Conservation (phyloP, 1,140 invertebrate genomes). For the Drosophila parvula region DNA sequence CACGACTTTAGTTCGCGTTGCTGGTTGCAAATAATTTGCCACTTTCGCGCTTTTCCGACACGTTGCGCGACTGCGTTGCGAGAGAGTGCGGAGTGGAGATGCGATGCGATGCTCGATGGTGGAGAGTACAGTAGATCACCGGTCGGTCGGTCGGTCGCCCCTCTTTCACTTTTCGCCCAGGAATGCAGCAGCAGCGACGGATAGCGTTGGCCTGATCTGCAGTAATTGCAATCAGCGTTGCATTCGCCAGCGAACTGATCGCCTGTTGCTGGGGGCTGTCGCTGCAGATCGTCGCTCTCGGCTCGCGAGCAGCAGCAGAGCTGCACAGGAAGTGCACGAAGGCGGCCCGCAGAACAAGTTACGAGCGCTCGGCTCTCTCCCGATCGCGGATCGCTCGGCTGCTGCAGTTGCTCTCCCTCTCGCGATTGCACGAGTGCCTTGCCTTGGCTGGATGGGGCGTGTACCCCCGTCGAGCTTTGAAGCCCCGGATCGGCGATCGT, state of each 20-base stretch:
- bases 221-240: constrained; percentile 79
- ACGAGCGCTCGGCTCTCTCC: constrained; percentile 52
- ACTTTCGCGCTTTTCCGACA: constrained; percentile 62
- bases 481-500: constrained; percentile 24
- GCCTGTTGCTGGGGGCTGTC: constrained; percentile 62
- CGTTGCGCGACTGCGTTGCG: constrained; percentile 49
- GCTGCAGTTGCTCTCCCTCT: constrained; percentile 45
- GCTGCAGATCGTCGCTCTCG: constrained; percentile 35
- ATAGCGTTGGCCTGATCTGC: constrained; percentile 32
- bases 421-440: background rate
- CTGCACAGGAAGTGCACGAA: constrained; percentile 78
- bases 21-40: constrained; percentile 40
- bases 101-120: constrained; percentile 15
- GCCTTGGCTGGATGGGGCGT: constrained; percentile 50
- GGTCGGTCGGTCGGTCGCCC: constrained; percentile 8
- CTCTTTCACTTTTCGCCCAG: constrained; percentile 64
- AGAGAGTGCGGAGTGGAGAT: constrained; percentile 27
- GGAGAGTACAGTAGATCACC: constrained; percentile 73
- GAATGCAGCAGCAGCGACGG: constrained; percentile 61
- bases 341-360: constrained; percentile 72
- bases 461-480: constrained; percentile 62
- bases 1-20: constrained; percentile 35
- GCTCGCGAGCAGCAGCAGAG: constrained; percentile 38
- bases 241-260: constrained; percentile 77
- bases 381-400: constrained; percentile 38